Percentiles rank a stretch among this genome's conserved stretches.
These are phyloP conservation scores for Carapus acus DNA, from an alignment of 2,797 vertebrate species.

Conservation along the genomic window DNA sequence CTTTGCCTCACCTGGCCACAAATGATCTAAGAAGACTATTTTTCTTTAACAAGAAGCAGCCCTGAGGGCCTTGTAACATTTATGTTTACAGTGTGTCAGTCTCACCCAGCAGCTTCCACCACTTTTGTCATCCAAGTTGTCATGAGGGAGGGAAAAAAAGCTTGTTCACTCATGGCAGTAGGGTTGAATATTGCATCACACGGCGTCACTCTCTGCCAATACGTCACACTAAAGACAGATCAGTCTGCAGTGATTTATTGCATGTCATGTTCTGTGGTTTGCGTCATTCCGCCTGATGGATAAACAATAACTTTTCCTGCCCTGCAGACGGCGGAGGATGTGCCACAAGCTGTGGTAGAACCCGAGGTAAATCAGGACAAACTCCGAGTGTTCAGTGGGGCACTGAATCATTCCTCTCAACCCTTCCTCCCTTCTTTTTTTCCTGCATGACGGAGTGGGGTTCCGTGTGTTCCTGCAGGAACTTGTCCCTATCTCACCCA, in stretches of 20 bases:
- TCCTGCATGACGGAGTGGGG: constrained; percentile 22
- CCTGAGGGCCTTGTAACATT: constrained; percentile 3
- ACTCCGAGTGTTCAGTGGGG: neutral
- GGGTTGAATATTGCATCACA: neutral
- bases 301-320: constrained; percentile 34
- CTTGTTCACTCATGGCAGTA: neutral
- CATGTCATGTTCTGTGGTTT: constrained; percentile 6
- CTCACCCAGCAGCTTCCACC: neutral
- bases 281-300: constrained; percentile 3
- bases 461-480: constrained; percentile 20
- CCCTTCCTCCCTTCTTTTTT: constrained; percentile 2
- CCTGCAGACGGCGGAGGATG: constrained; percentile 54
- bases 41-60: neutral
- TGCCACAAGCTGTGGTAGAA: constrained; percentile 45
- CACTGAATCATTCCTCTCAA: constrained; percentile 1
- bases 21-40: constrained; percentile 26
- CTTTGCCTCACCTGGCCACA: constrained; percentile 25
- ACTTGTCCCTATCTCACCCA: neutral
- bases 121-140: neutral
- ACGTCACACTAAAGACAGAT: constrained; percentile 8
- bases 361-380: constrained; percentile 58
- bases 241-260: constrained; percentile 1
- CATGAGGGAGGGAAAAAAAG: neutral
- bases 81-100: neutral
- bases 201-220: neutral